Conservation (phyloP, 2,797 vertebrate species). For the Channallabes apus region DNA sequence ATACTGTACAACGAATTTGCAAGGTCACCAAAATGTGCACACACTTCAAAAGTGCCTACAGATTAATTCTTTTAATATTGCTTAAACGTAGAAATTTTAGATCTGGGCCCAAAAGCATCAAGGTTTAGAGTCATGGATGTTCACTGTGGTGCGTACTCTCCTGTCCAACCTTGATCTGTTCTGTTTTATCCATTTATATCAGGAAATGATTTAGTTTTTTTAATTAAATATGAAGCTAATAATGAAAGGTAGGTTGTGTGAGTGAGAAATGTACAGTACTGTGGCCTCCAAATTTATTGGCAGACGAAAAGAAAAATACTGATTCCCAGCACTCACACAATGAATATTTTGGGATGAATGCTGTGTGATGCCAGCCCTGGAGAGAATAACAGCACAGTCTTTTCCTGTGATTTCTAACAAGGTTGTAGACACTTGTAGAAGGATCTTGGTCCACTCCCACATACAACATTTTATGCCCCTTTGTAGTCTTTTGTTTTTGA, state of each 20-base stretch:
- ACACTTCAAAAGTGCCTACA: neutral
- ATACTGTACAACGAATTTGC: neutral
- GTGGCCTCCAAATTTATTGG: neutral
- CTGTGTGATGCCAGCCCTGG: neutral
- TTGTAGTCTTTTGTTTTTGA: neutral
- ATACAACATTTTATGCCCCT: neutral
- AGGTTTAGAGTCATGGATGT: neutral
- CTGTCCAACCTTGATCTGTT: neutral
- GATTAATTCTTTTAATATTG: neutral
- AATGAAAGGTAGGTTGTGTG: neutral
- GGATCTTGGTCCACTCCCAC: neutral
- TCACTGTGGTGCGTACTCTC: neutral
- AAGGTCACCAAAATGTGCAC: neutral
- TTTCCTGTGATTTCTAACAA: slow-evolving; percentile 1
- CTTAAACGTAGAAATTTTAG: neutral
- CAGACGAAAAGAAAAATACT: neutral
- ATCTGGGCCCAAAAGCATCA: neutral
- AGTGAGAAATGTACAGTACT: too few relatives aligned
- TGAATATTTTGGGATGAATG: neutral
- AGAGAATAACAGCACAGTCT: neutral
- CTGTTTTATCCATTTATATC: neutral
- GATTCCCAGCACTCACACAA: neutral
- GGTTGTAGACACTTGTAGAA: neutral
- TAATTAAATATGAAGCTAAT: neutral
- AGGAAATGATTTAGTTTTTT: neutral